Evolutionary conservation across 2,797 vertebrate species (phyloP).

Genomic region (Phoebastria nigripes): DNA sequence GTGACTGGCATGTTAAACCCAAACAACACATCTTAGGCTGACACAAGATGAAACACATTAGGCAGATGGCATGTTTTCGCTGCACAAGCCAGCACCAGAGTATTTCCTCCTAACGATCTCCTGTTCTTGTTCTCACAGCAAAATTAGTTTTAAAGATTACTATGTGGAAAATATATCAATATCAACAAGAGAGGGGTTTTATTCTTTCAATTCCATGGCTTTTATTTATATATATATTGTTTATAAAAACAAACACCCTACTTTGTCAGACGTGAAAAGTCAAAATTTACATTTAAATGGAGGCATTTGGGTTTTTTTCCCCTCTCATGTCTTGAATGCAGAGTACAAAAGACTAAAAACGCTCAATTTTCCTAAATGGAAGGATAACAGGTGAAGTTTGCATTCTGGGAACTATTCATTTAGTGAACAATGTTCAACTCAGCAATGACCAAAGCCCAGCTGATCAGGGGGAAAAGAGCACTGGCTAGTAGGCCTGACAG

Average conservation of each 20-base stretch:
- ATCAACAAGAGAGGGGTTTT: not conserved
- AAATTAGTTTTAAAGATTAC: constrained; percentile 51
- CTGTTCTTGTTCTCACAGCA: constrained; percentile 30
- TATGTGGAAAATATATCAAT: constrained; percentile 11
- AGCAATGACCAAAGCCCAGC: not conserved
- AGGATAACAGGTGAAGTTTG: constrained; percentile 44
- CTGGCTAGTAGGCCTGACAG: not conserved
- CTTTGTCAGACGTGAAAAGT: constrained; percentile 59
- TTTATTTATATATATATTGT: constrained; percentile 34
- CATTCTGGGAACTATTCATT: constrained; percentile 40
- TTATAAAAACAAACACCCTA: constrained; percentile 53
- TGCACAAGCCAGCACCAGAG: not conserved
- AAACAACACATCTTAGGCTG: constrained; percentile 33
- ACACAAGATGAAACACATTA: constrained; percentile 55
- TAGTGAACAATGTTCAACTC: constrained; percentile 16
- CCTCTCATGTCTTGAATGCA: constrained; percentile 16
- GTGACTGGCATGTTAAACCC: constrained; percentile 39
- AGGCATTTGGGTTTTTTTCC: constrained; percentile 17
- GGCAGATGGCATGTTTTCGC: constrained; percentile 58
- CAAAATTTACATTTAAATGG: constrained; percentile 70
- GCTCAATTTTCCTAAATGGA: constrained; percentile 54
- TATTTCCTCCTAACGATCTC: constrained; percentile 32
- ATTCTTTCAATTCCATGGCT: constrained; percentile 1
- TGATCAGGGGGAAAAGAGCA: constrained; percentile 33
- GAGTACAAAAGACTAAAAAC: constrained; percentile 50